These are phyloP conservation scores for Aplidium turbinatum DNA, from an alignment of 23 tunicate species.

Conservation along the genomic window DNA sequence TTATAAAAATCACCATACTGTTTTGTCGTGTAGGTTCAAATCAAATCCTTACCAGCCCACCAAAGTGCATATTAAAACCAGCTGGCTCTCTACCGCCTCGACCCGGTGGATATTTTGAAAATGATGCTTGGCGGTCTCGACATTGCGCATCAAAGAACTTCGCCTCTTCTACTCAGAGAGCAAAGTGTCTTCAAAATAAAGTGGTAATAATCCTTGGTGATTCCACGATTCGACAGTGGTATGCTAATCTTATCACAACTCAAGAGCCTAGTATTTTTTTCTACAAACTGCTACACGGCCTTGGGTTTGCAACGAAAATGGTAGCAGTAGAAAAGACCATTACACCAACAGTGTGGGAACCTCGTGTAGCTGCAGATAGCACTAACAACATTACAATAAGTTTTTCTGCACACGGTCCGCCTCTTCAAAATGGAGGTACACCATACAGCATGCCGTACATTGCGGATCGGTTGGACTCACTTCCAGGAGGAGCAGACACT, in stretches of 20 bases:
- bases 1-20: too few relatives aligned
- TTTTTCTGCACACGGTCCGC: conserved; percentile 76
- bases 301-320: not conserved
- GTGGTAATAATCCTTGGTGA: conserved; percentile 43
- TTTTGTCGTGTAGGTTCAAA: too few relatives aligned
- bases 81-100: conserved; percentile 17
- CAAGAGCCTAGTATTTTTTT: not conserved
- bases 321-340: conserved; percentile 7
- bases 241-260: conserved; percentile 16
- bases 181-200: conserved; percentile 34
- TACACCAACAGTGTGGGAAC: conserved; percentile 38
- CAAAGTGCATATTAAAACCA: not conserved
- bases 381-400: conserved; percentile 31
- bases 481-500: conserved; percentile 62
- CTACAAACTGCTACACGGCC: not conserved
- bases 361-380: conserved; percentile 26
- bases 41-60: too few relatives aligned
- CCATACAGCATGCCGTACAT: conserved; percentile 60
- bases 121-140: conserved; percentile 35
- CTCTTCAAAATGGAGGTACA: conserved; percentile 69
- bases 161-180: not conserved
- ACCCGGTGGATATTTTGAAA: conserved; percentile 43
- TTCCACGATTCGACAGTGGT: conserved; percentile 75
- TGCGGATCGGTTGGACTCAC: conserved; percentile 41
- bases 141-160: conserved; percentile 20